Base-by-base conservation (phyloP, 1,140 invertebrate species). In the Hyphantria cunea region DNA sequence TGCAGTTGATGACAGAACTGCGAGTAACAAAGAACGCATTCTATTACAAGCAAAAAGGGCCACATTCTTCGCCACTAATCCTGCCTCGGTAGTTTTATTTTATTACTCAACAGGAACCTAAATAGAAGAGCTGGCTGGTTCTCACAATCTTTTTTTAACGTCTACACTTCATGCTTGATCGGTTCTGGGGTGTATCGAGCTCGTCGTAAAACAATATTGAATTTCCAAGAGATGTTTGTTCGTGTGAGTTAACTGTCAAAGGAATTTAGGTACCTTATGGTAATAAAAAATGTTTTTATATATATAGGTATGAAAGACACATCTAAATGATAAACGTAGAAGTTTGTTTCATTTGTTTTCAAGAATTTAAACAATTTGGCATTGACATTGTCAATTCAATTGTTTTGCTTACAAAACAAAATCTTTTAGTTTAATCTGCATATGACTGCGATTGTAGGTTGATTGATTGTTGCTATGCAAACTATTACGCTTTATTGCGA, bases 1-100 rank as follows among this genome's bases (percentile, higher is more conserved):
- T 25, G 17, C 17, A 25, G 1, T 25, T 5, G 17, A 25, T 25
- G 17, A 25, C 17, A 25, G 17, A 5, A 25, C 17, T 25, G 17
- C 17, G 17, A 25, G 17, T 25, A 25, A 25, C 17, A 25, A 44
- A 44, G 41, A 44, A 12, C 12, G n/a, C n/a, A 52, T 52, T 66
- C 67, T 69, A 69, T 69, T 69, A 45, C 37, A 53, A 61, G 34
- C 58, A 53, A 52, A 68, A 63, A 58, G 61, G 63, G 62, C 39
- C 49, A 55, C 60, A 67, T 64, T 67, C 68, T 42, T 64, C 64
- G 68, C 42, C 68, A 64, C n/a, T 17, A 50, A 56, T 63, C 47
- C 67, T 25, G 39, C 34, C 45, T 54, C 39, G 37, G 45, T 67
- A 56, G 45, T 45, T 60, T 70, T 66, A 63, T 68, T 68, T 31